phyloP scores from a whole-genome alignment of 2,113 vertebrate species.

The Tricholaema leucomelas region DNA sequence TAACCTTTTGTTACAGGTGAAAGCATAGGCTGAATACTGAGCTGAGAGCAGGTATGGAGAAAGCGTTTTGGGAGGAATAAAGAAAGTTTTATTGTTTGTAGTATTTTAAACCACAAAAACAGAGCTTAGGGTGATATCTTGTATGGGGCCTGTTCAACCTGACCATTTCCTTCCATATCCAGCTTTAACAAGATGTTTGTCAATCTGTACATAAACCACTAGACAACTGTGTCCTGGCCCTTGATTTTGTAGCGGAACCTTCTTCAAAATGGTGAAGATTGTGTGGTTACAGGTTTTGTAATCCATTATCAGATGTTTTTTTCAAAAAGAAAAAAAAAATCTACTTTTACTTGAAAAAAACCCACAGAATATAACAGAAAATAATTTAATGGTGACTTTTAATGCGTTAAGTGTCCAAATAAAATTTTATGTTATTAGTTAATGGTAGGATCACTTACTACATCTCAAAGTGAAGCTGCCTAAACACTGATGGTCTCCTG shows the following conservation, averaged over 20 bases:
- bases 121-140: not conserved
- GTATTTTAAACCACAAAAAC: not conserved
- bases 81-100: not conserved
- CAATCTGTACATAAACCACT: not conserved
- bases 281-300: not conserved
- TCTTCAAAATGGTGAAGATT: not conserved
- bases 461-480: not conserved
- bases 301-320: not conserved
- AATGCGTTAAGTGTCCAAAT: not conserved
- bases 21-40: not conserved
- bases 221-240: not conserved
- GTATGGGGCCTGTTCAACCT: not conserved
- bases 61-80: not conserved
- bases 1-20: not conserved
- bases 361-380: not conserved
- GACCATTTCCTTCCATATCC: not conserved
- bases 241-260: not conserved
- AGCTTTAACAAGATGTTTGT: not conserved
- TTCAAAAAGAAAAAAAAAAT: not conserved
- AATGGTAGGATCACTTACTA: not conserved
- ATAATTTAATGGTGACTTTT: not conserved
- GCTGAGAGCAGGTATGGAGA: not conserved
- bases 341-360: not conserved
- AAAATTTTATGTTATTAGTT: not conserved
- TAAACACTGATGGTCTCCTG: not conserved